Percentiles rank a stretch among this genome's conserved stretches.
Evolutionary conservation across 2,113 vertebrate genomes (phyloP).

Genomic region (Thamnophis sirtalis): DNA sequence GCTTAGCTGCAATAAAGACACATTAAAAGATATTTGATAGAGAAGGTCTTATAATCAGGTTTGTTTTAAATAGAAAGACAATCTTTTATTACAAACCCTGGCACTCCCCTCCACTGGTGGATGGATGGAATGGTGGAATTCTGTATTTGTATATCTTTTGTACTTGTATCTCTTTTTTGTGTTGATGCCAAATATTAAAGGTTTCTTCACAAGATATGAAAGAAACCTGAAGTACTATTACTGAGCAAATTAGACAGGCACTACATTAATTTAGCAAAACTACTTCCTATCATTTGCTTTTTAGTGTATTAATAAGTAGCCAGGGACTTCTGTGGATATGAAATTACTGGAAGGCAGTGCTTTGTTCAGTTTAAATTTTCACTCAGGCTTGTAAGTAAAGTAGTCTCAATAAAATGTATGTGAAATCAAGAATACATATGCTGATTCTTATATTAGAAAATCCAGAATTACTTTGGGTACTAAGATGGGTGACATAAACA

Average conservation of each 20-base stretch:
- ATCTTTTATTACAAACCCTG: constrained; percentile 19
- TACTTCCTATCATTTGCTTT: not conserved
- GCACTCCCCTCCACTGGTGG: constrained; percentile 23
- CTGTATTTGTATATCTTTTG: constrained; percentile 42
- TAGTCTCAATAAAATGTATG: not conserved
- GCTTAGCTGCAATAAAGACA: not conserved
- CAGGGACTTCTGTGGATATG: not conserved
- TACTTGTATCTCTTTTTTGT: constrained; percentile 32
- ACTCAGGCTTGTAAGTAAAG: not conserved
- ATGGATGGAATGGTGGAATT: constrained; percentile 27
- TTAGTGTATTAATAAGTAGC: not conserved
- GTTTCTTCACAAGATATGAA: not conserved
- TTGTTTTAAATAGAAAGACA: constrained; percentile 51
- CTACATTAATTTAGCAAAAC: constrained; percentile 35
- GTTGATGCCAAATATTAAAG: constrained; percentile 31
- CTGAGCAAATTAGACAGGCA: not conserved
- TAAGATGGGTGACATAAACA: not conserved
- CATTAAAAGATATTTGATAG: constrained; percentile 43
- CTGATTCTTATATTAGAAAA: not conserved
- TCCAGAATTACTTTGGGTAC: not conserved
- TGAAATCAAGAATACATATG: not conserved
- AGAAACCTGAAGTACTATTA: constrained; percentile 11
- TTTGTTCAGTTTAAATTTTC: not conserved
- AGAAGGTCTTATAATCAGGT: constrained; percentile 39
- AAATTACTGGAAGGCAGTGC: not conserved